Evolutionary conservation across 2,113 vertebrate species (phyloP).

Genomic region (Cathartes aura): DNA sequence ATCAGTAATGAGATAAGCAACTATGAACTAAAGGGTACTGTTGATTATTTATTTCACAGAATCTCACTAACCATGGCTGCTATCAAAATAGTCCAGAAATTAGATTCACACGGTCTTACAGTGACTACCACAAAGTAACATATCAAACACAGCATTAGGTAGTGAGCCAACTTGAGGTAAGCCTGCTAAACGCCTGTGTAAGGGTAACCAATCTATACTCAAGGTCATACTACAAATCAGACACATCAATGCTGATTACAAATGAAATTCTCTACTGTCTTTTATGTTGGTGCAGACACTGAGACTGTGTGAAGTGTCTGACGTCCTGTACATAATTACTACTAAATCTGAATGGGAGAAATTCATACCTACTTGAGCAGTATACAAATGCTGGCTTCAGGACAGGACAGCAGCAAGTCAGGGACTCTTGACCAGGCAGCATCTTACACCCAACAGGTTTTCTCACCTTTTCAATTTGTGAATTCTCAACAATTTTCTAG

Average conservation of each 20-base stretch:
- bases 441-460: not conserved
- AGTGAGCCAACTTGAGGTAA: not conserved
- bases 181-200: not conserved
- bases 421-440: not conserved
- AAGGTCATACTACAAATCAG: constrained; percentile 4
- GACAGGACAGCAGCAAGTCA: not conserved
- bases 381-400: not conserved
- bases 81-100: not conserved
- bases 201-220: not conserved
- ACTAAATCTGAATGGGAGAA: not conserved
- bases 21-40: not conserved
- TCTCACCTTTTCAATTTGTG: not conserved
- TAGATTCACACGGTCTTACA: not conserved
- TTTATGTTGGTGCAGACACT: not conserved
- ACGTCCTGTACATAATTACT: not conserved
- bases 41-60: not conserved
- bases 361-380: not conserved
- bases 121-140: not conserved
- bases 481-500: not conserved
- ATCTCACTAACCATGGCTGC: not conserved
- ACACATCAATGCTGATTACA: not conserved
- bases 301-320: not conserved
- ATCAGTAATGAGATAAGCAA: not conserved
- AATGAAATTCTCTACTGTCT: not conserved
- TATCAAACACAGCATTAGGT: not conserved